phyloP scores from a whole-genome alignment of 2,888 invertebrate genomes.

The Drosophila villosipedis region DNA sequence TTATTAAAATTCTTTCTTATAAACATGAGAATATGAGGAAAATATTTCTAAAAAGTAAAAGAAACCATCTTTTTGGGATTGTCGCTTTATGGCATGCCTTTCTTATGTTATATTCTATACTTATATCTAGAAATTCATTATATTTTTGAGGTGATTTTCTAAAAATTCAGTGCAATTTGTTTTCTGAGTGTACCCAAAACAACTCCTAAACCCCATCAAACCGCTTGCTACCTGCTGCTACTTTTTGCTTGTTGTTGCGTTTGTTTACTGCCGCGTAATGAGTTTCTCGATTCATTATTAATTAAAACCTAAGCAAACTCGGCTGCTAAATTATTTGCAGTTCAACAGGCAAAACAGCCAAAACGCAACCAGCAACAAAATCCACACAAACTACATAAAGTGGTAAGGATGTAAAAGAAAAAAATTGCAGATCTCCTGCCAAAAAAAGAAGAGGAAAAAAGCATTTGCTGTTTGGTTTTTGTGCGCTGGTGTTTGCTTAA shows the following conservation, averaged over 20 bases:
- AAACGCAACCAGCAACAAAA: conserved; percentile 8
- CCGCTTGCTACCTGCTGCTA: conserved; percentile 9
- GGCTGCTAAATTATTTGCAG: conserved; percentile 75
- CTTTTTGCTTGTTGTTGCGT: conserved; percentile 8
- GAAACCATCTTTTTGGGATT: not conserved
- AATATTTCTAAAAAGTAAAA: not conserved
- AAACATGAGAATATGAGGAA: too few species aligned
- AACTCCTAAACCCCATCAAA: not conserved
- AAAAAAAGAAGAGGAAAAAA: conserved; percentile 6
- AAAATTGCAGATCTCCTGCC: conserved; percentile 41
- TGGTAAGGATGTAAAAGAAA: not conserved
- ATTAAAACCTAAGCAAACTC: conserved; percentile 78
- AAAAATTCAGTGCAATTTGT: not conserved
- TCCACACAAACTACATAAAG: conserved; percentile 25
- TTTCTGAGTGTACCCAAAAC: not conserved
- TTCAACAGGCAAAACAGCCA: conserved; percentile 59
- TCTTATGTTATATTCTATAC: not conserved
- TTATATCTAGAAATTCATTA: not conserved
- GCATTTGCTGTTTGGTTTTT: conserved; percentile 64
- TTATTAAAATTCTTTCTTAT: not conserved
- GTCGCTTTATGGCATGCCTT: not conserved
- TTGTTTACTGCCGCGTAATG: conserved; percentile 77
- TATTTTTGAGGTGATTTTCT: too few species aligned
- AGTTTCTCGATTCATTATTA: conserved; percentile 80
- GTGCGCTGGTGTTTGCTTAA: conserved; percentile 72